Conservation (phyloP, 2,113 vertebrate species). For the Toxostoma redivivum region DNA sequence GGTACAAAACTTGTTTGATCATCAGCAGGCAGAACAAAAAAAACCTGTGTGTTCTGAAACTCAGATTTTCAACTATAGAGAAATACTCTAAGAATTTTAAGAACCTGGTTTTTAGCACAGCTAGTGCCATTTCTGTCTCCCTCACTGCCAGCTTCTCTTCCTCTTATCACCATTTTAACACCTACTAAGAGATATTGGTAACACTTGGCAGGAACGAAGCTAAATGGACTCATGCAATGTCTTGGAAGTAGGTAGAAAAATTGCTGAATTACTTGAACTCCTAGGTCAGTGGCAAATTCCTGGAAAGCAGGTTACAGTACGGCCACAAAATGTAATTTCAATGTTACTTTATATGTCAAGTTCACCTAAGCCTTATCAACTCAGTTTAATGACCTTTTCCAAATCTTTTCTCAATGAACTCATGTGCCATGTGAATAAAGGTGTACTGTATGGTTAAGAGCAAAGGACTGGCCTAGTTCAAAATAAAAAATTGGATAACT, state of each 20-base stretch:
- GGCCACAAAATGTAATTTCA: background rate
- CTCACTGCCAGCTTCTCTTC: background rate
- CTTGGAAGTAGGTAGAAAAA: background rate
- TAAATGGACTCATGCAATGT: background rate
- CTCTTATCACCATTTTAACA: background rate
- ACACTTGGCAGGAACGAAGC: background rate
- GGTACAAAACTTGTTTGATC: background rate
- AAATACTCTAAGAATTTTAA: background rate
- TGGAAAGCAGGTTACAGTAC: background rate
- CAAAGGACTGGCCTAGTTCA: background rate
- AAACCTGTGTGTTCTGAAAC: background rate
- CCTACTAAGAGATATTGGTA: background rate
- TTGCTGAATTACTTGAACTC: background rate
- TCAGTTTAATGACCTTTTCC: background rate
- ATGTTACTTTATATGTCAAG: accelerated
- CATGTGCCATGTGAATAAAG: accelerated
- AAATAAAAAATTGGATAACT: background rate
- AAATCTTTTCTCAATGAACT: background rate
- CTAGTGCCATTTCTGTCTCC: background rate
- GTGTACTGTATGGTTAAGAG: background rate
- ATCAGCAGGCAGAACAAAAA: slow-evolving; percentile 34
- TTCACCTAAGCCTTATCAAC: background rate
- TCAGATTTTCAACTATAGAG: background rate
- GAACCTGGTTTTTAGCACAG: background rate
- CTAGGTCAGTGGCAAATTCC: background rate